Percentiles rank a stretch among this genome's conserved stretches.
Evolutionary conservation across 2,888 invertebrate species (phyloP).

Genomic region (Drosophila mimetica): DNA sequence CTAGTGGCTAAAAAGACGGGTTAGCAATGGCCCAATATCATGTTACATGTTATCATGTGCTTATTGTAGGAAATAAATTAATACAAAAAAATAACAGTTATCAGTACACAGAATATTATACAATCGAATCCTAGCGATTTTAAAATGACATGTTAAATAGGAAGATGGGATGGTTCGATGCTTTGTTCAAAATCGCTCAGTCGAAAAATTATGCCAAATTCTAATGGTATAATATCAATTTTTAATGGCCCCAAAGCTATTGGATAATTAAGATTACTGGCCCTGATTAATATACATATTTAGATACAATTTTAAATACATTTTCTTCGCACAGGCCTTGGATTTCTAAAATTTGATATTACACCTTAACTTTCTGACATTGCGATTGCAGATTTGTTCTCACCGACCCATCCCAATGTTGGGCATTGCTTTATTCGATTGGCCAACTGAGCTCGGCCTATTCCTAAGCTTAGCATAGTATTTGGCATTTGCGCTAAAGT

Average conservation of each 20-base stretch:
- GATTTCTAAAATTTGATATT: no score
- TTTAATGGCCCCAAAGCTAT: not conserved
- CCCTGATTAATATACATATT: not conserved
- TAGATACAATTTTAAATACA: not conserved
- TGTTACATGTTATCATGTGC: constrained; percentile 23
- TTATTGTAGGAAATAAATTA: constrained; percentile 46
- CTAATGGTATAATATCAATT: not conserved
- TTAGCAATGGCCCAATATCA: constrained; percentile 21
- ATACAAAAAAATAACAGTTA: constrained; percentile 46
- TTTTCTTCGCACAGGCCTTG: not conserved
- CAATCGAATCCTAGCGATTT: constrained; percentile 4
- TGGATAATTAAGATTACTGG: not conserved
- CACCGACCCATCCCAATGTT: constrained; percentile 4
- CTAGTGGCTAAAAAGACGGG: constrained; percentile 24
- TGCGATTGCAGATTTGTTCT: not conserved
- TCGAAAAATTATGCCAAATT: not conserved
- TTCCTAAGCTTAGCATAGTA: constrained; percentile 66
- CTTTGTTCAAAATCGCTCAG: constrained; percentile 1
- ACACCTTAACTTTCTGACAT: no score
- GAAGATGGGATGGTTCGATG: constrained; percentile 9
- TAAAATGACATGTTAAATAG: not conserved
- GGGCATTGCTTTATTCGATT: constrained; percentile 24
- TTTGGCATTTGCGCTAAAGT: constrained; percentile 76
- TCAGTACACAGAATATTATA: constrained; percentile 50
- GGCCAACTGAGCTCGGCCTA: constrained; percentile 34